These are phyloP conservation scores for Cairina moschata DNA, from an alignment of 2,113 vertebrate species.

Conservation along the genomic window DNA sequence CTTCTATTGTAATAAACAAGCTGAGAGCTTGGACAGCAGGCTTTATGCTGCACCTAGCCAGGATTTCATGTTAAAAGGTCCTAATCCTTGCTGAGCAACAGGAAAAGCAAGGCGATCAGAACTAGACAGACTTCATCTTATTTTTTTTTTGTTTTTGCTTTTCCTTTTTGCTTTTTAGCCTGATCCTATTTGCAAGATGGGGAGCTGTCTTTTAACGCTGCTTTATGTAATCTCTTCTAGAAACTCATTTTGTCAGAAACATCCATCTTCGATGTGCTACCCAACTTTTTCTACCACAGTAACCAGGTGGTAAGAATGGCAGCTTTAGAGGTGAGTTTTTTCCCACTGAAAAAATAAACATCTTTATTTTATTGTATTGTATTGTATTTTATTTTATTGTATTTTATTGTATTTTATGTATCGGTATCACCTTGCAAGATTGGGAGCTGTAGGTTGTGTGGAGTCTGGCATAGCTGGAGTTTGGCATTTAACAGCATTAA, in stretches of 20 bases:
- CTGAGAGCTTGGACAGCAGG: not conserved
- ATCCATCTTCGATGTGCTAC: slow-evolving; percentile 98
- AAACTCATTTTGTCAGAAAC: slow-evolving; percentile 99
- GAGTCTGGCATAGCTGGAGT: not conserved
- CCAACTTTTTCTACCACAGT: slow-evolving; percentile 99
- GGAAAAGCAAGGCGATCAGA: not conserved
- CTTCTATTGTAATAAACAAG: not conserved
- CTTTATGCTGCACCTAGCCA: not conserved
- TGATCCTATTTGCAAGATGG: not conserved
- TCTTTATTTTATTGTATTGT: not conserved
- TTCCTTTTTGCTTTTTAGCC: not conserved
- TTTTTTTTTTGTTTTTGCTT: not conserved
- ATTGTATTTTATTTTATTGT: not conserved
- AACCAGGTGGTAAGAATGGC: slow-evolving; percentile 99
- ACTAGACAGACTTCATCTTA: not conserved
- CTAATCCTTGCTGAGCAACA: not conserved
- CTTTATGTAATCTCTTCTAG: slow-evolving; percentile 69
- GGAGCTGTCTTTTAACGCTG: not conserved
- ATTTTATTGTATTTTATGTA: not conserved
- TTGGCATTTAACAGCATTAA: not conserved
- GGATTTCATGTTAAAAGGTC: not conserved
- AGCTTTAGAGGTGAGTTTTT: slow-evolving; percentile 88
- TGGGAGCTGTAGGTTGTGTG: not conserved
- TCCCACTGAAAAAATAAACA: not conserved
- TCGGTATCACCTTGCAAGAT: not conserved